Evolutionary conservation across 2,888 invertebrate genomes (phyloP), one percentile per base, ranked within the genome.

Genomic region (Ischnura elegans): DNA sequence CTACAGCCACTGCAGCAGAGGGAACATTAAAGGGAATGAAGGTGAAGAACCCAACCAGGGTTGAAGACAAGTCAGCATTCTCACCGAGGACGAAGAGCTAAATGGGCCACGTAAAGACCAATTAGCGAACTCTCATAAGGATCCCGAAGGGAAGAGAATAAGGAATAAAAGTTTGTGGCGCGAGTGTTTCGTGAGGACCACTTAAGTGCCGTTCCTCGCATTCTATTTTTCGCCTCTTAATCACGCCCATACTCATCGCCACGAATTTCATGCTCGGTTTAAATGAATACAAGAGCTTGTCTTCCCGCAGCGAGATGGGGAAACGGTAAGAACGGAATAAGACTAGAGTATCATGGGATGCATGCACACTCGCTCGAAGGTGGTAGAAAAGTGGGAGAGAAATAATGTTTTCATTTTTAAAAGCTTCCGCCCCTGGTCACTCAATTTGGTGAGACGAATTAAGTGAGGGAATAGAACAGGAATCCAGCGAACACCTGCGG

Each of bases 51-150:
- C 13, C 10, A 2, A 36, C 21, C 5, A 25, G 76, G 76, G 36
- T 51, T 10, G 5, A 36, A 76, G 36, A 10, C 36, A 61, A 8
- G n/a, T 61, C 61, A n/a, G 61, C 61, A n/a, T 0, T 13, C 51
- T 13, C 51, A 19, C 19, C 2, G 51, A 19, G 5, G n/a, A 25
- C 25, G 61, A 61, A 25, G 76, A 29, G 76, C 36, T 76, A 36
- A 76, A 76, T 36, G 36, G 36, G 2, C 76, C 76, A 36, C n/a
- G 76, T 76, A 76, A 76, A 76, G 76, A 36, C 76, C 76, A 76
- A 76, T 76, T 76, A 76, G 76, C n/a, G 29, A 76, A 76, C 10
- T 76, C 36, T 76, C 66, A 76, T 76, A 76, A 76, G 76, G 76
- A 76, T 76, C 76, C 76, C 36, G 13, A n/a, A 76, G 36, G 76